Evolutionary conservation across 2,888 invertebrate genomes (phyloP), one percentile per base, ranked within the genome.

Genomic region (Apoderus coryli): DNA sequence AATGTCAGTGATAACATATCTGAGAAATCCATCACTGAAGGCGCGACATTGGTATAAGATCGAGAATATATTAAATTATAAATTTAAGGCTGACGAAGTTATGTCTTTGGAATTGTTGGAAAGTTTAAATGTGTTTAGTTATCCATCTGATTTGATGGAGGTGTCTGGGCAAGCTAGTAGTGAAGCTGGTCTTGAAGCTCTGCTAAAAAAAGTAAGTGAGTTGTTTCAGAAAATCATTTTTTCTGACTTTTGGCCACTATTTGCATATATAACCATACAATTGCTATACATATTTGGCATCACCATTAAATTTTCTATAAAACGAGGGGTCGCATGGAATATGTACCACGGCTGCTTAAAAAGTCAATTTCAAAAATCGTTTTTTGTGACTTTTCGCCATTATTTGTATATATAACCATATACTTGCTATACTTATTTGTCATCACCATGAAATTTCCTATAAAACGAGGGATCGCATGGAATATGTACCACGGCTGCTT

Each of bases 81-180:
- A 81, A 43, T 73, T 85, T 44, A 70, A 70, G 22, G 67, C 72
- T 0, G 81, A 81, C 14, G 70, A 71, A 43, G 54, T 60, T 6
- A 47, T 82, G 11, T 79, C 76, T 0, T 59, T 89, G 10, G 64
- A 67, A 9, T 57, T 70, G 13, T 65, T 88, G 26, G 77, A 80
- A 35, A 69, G 75, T 1, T 60, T 78, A 3, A 68, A 75, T n/a
- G 78, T 76, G 0, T 86, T 86, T 56, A 69, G 70, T 27, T 71
- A 72, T 44, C 69, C 73, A 0, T 70, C 76, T 6, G 72, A 76
- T 37, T 56, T 92, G 10, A 77, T 80, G 70, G 85, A 89, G 49
- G 72, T 90, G 5, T 80, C 88, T 0, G 78, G 77, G 0, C 81
- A 85, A 52, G 90, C 90, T 0, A 85, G 81, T 44, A 85, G 88